Conservation (phyloP, 1,140 invertebrate genomes). For the Sitophilus oryzae region DNA sequence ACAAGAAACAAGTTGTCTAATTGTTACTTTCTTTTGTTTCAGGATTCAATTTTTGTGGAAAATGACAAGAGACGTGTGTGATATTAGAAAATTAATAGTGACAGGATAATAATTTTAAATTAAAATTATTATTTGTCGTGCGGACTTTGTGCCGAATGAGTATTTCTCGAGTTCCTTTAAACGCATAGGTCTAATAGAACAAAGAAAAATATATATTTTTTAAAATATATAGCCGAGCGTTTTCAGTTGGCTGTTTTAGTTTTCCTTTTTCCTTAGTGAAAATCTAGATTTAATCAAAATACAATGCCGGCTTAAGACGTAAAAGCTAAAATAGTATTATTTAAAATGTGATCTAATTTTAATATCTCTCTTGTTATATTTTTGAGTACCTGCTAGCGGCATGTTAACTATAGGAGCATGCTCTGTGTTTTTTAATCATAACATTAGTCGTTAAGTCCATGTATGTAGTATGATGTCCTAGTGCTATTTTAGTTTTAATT, state of each 20-base stretch:
- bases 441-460: constrained; percentile 3
- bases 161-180: constrained; percentile 19
- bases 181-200: no score
- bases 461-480: constrained; percentile 16
- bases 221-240: constrained; percentile 1
- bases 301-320: constrained; percentile 16
- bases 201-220: constrained; percentile 3
- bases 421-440: constrained; percentile 19
- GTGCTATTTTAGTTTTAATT: constrained; percentile 16
- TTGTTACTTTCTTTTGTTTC: constrained; percentile 31
- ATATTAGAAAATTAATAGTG: constrained; percentile 14
- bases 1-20: no score
- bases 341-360: constrained; percentile 28
- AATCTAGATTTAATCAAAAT: not conserved
- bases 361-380: constrained; percentile 14
- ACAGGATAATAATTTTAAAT: constrained; percentile 11
- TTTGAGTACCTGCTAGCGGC: constrained; percentile 24
- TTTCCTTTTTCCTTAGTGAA: no score
- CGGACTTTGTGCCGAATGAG: constrained; percentile 1
- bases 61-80: constrained; percentile 20
- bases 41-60: constrained; percentile 24
- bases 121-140: constrained; percentile 21
- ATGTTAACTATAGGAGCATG: constrained; percentile 16
- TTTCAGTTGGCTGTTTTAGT: constrained; percentile 15
- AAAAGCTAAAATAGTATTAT: constrained; percentile 21